Conservation (phyloP, 2,113 vertebrate genomes). For the Vimba vimba region DNA sequence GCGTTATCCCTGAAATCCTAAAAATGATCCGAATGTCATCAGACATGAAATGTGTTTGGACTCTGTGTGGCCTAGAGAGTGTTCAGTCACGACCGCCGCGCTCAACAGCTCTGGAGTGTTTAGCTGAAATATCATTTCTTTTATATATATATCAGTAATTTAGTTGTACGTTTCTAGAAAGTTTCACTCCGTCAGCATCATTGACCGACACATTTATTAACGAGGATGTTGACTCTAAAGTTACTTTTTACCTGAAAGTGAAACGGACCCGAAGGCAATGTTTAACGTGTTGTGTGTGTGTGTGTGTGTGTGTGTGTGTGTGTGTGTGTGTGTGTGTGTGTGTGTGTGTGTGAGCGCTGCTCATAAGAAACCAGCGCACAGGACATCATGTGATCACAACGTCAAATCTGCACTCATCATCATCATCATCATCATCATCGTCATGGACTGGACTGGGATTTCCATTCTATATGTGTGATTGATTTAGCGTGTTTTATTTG, state of each 20-base stretch:
- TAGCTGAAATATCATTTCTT: neutral
- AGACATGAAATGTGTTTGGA: neutral
- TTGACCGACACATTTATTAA: constrained; percentile 31
- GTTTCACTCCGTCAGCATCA: neutral
- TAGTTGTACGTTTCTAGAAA: neutral
- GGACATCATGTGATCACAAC: neutral
- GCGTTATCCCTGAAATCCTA: neutral
- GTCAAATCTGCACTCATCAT: neutral
- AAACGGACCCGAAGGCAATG: constrained; percentile 26
- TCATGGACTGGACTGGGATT: neutral
- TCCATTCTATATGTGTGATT: neutral
- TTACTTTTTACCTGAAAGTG: neutral
- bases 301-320: too few relatives aligned
- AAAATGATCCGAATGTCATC: neutral
- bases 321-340: too few relatives aligned
- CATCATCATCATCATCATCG: neutral
- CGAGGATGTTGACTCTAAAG: neutral
- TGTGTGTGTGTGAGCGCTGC: neutral
- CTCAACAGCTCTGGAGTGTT: neutral
- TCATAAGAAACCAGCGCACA: neutral
- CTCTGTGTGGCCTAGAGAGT: neutral
- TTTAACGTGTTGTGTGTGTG: constrained; percentile 34
- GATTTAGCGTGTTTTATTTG: neutral
- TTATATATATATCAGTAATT: neutral
- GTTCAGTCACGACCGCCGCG: neutral